Conservation (phyloP, 2,888 invertebrate species). For the Rhopalosiphum nymphaeae region DNA sequence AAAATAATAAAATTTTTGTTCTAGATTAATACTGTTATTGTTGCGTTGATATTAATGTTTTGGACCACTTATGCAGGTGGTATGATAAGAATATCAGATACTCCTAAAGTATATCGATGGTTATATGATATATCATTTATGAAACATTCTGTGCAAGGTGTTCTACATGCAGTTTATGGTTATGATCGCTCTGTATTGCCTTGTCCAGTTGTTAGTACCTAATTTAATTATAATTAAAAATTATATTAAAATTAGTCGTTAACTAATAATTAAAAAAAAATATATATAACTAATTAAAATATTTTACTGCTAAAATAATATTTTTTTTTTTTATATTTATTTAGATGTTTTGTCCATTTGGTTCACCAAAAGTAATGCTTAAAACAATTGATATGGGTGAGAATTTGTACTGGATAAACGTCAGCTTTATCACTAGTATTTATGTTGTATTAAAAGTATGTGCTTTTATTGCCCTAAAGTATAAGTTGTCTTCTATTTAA, state of each 20-base stretch:
- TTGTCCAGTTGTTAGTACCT: slow-evolving; percentile 57
- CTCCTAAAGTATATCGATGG: slow-evolving; percentile 62
- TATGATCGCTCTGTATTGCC: slow-evolving; percentile 58
- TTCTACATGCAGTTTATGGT: slow-evolving; percentile 61
- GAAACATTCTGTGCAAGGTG: slow-evolving; percentile 63
- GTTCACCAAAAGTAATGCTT: slow-evolving; percentile 58
- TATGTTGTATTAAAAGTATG: slow-evolving; percentile 55
- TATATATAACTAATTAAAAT: background rate
- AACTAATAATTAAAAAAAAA: background rate
- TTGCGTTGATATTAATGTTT: slow-evolving; percentile 59
- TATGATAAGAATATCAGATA: slow-evolving; percentile 60
- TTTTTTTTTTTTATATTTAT: slow-evolving; percentile 18
- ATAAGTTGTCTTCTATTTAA: slow-evolving; percentile 36
- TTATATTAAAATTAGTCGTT: background rate
- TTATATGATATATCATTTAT: slow-evolving; percentile 61
- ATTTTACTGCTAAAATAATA: background rate
- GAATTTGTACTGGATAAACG: slow-evolving; percentile 52
- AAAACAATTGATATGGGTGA: slow-evolving; percentile 53
- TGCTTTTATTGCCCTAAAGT: slow-evolving; percentile 54
- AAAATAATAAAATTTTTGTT: slow-evolving; percentile 13
- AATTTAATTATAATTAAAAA: background rate
- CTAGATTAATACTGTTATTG: slow-evolving; percentile 47
- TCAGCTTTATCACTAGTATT: slow-evolving; percentile 48
- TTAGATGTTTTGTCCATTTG: slow-evolving; percentile 51
- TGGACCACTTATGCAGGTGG: slow-evolving; percentile 62